Evolutionary conservation across 2,797 vertebrate genomes (phyloP).

Genomic region (Oceanodroma leucorhoa): DNA sequence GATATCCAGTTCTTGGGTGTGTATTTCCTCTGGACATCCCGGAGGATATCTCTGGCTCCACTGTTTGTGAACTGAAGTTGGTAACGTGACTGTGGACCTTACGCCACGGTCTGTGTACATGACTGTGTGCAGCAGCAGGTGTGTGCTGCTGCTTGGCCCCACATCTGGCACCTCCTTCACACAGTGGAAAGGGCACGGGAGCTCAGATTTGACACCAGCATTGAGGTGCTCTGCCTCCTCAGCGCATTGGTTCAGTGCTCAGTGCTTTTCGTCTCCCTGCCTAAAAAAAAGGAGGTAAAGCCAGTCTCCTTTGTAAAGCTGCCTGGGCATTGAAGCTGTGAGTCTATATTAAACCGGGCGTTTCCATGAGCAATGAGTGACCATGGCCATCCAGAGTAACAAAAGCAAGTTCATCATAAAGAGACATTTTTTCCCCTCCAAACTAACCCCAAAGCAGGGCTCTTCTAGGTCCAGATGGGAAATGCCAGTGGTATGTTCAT

Average conservation of each 20-base stretch:
- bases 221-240: background rate
- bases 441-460: background rate
- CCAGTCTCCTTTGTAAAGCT: background rate
- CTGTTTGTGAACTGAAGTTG: background rate
- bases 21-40: constrained; percentile 62
- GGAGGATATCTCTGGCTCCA: constrained; percentile 42
- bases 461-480: background rate
- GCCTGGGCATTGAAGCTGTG: background rate
- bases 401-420: background rate
- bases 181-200: background rate
- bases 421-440: background rate
- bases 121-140: background rate
- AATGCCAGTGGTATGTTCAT: background rate
- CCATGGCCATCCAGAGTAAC: background rate
- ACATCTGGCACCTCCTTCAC: background rate
- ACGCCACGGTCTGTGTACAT: background rate
- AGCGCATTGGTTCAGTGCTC: background rate
- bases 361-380: background rate
- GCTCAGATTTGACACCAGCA: background rate
- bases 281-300: background rate
- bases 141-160: background rate
- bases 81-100: background rate
- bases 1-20: constrained; percentile 57
- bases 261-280: background rate
- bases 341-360: background rate